Conservation (phyloP, 2,888 invertebrate species). For the Orthosia cruda region DNA sequence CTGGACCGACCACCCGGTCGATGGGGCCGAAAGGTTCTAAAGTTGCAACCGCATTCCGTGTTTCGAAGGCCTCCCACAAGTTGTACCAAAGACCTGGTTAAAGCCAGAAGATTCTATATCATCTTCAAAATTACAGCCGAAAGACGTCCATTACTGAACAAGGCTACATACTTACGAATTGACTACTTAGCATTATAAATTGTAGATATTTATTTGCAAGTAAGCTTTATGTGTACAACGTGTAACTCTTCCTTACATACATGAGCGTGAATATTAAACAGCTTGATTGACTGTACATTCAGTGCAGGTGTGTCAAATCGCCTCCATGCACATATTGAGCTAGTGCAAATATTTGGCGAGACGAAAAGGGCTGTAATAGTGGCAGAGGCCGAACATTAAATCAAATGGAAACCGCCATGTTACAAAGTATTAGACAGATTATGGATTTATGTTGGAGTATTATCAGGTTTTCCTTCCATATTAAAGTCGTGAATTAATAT, state of each 20-base stretch:
- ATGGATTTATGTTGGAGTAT: conserved; percentile 5
- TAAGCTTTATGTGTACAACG: too few species aligned
- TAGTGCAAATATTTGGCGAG: conserved; percentile 74
- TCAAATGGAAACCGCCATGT: conserved; percentile 16
- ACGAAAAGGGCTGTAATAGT: conserved; percentile 32
- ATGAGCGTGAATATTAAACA: background rate
- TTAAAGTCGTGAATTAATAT: background rate
- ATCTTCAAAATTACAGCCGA: too few species aligned
- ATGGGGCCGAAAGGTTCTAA: background rate
- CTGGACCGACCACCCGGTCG: too few species aligned
- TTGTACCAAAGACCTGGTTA: background rate
- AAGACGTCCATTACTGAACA: background rate
- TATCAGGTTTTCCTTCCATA: background rate
- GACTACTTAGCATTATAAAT: background rate
- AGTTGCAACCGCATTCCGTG: background rate
- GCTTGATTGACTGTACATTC: conserved; percentile 31
- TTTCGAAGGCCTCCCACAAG: background rate
- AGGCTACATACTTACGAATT: background rate
- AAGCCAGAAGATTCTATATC: background rate
- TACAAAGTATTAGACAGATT: conserved; percentile 14
- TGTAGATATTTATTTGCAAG: background rate
- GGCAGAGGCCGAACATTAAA: conserved; percentile 22
- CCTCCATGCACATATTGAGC: conserved; percentile 72
- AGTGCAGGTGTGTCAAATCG: conserved; percentile 75
- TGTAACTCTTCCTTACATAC: too few species aligned